These are phyloP conservation scores for Minunthozetes semirufus DNA, from an alignment of 2,888 invertebrate genomes.

Conservation along the genomic window DNA sequence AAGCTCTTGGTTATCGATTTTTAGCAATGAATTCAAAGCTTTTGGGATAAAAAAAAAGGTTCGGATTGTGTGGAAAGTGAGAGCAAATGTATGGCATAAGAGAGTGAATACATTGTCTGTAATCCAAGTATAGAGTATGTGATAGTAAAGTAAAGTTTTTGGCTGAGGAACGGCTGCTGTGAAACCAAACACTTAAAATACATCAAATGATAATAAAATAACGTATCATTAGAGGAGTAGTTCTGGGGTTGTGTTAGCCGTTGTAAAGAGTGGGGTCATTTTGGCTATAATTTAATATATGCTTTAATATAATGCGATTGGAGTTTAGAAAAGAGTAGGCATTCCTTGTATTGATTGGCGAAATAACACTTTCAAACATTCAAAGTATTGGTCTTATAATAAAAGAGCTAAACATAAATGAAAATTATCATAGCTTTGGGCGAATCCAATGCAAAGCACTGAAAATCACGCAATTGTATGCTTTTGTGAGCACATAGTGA, in stretches of 20 bases:
- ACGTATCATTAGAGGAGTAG: constrained; percentile 23
- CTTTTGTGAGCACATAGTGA: not conserved
- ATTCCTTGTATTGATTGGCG: not conserved
- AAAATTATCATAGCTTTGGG: constrained; percentile 27
- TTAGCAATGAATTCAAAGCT: not conserved
- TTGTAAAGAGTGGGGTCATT: constrained; percentile 19
- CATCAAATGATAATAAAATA: constrained; percentile 29
- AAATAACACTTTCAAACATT: not conserved
- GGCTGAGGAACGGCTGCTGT: not conserved
- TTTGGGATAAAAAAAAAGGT: not conserved
- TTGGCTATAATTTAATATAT: constrained; percentile 14
- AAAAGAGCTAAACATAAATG: not conserved
- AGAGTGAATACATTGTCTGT: not conserved
- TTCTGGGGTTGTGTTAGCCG: constrained; percentile 5
- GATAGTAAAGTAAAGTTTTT: not conserved
- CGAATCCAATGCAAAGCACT: not conserved
- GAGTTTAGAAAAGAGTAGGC: not conserved
- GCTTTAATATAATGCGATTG: not conserved
- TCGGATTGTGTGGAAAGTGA: constrained; percentile 1
- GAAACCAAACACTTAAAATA: constrained; percentile 29
- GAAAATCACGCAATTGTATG: constrained; percentile 19
- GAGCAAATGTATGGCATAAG: not conserved
- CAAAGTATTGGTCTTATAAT: not conserved
- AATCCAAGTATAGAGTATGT: not conserved
- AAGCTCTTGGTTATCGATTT: not conserved